Evolutionary conservation across 2,888 invertebrate species (phyloP).

Genomic region (Urechis unicinctus): DNA sequence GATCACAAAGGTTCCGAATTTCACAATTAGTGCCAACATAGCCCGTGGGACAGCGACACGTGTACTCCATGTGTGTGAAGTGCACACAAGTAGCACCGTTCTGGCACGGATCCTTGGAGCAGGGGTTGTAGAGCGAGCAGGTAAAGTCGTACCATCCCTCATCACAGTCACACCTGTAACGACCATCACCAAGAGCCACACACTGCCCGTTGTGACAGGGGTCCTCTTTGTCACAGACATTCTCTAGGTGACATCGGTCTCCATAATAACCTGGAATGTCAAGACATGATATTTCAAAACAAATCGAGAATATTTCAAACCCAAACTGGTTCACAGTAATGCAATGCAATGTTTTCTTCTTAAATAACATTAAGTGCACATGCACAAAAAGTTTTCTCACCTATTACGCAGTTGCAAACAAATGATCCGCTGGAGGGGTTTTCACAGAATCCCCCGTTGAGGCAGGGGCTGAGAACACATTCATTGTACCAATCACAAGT

Average conservation of each 20-base stretch:
- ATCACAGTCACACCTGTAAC: constrained; percentile 12
- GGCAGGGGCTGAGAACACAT: constrained; percentile 11
- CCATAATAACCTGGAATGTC: constrained; percentile 15
- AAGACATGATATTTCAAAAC: background rate
- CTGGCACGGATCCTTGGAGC: constrained; percentile 13
- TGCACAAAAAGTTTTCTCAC: background rate
- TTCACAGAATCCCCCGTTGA: constrained; percentile 16
- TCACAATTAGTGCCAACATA: constrained; percentile 18
- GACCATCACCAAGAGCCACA: constrained; percentile 6
- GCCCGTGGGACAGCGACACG: constrained; percentile 12
- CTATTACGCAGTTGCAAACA: constrained; percentile 10
- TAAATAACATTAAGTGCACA: background rate
- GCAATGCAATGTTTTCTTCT: background rate
- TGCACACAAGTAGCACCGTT: constrained; percentile 14
- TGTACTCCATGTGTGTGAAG: constrained; percentile 6
- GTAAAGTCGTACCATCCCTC: constrained; percentile 41
- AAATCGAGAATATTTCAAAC: background rate
- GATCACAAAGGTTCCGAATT: constrained; percentile 14
- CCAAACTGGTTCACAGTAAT: background rate
- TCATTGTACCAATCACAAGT: constrained; percentile 13
- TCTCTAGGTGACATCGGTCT: constrained; percentile 6
- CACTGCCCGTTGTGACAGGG: constrained; percentile 15
- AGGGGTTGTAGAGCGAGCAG: constrained; percentile 52
- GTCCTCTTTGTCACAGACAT: constrained; percentile 6
- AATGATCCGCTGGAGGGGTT: constrained; percentile 6